These are phyloP conservation scores for Pseudopodoces humilis DNA, from an alignment of 2,113 vertebrate species.

Conservation along the genomic window DNA sequence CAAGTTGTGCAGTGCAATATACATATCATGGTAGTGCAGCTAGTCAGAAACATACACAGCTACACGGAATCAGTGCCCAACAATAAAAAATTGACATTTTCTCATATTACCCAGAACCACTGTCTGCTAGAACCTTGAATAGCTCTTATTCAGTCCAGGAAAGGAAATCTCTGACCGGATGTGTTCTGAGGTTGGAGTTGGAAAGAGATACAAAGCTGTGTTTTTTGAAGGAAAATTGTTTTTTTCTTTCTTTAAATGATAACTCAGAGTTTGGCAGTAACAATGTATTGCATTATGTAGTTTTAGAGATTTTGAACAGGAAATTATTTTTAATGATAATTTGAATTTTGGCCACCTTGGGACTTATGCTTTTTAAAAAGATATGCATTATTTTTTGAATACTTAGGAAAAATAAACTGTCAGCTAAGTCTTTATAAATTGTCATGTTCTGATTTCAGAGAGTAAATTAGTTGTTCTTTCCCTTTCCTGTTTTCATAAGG, in stretches of 20 bases:
- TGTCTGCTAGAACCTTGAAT: background rate
- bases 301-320: background rate
- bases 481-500: background rate
- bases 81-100: background rate
- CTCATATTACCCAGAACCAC: background rate
- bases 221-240: background rate
- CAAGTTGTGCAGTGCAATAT: background rate
- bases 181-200: background rate
- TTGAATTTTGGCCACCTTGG: background rate
- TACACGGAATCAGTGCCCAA: background rate
- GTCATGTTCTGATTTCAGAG: background rate
- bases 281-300: background rate
- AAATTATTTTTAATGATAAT: background rate
- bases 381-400: background rate
- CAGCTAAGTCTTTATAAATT: background rate
- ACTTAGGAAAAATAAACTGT: background rate
- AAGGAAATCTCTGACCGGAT: background rate
- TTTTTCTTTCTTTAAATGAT: background rate
- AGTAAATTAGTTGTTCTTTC: slow-evolving; percentile 3
- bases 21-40: background rate
- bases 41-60: background rate
- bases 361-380: background rate
- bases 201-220: background rate
- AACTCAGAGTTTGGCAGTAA: background rate
- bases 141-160: background rate